Evolutionary conservation across 2,113 vertebrate genomes (phyloP).

Genomic region (Tetraodon nigroviridis): DNA sequence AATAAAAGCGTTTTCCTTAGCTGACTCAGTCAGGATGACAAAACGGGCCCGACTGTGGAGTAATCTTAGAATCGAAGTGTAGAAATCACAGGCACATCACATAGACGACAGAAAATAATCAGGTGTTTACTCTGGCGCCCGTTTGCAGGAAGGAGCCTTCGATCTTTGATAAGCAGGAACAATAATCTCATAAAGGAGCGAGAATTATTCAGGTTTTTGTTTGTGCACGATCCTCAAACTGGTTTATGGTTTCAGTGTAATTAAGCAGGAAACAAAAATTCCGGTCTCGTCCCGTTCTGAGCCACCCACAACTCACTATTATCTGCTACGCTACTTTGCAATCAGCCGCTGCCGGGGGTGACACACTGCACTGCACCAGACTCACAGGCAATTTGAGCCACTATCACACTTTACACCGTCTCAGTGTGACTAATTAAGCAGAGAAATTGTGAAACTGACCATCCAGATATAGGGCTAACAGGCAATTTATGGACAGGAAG

Average conservation of each 20-base stretch:
- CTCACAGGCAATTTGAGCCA: conserved; percentile 57
- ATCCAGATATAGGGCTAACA: conserved; percentile 50
- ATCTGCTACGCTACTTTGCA: conserved; percentile 60
- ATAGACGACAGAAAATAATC: conserved; percentile 21
- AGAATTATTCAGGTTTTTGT: neutral
- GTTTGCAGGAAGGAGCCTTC: conserved; percentile 21
- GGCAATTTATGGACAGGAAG: conserved; percentile 28
- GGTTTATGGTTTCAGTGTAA: conserved; percentile 31
- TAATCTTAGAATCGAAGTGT: conserved; percentile 19
- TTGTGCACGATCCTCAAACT: conserved; percentile 4
- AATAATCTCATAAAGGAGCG: conserved; percentile 20
- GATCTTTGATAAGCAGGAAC: conserved; percentile 15
- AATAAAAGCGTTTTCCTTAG: conserved; percentile 39
- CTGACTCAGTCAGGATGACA: conserved; percentile 18
- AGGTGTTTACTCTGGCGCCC: conserved; percentile 23
- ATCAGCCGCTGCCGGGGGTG: conserved; percentile 55
- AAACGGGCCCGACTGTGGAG: conserved; percentile 18
- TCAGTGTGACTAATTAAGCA: conserved; percentile 65
- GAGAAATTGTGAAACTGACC: conserved; percentile 58
- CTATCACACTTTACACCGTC: conserved; percentile 60
- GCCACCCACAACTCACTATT: conserved; percentile 60
- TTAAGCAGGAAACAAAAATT: conserved; percentile 39
- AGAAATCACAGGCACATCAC: conserved; percentile 1
- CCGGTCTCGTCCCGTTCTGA: conserved; percentile 62
- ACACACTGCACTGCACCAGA: conserved; percentile 53